phyloP scores from a whole-genome alignment of 2,888 invertebrate genomes.

The Cynaeus angustus region DNA sequence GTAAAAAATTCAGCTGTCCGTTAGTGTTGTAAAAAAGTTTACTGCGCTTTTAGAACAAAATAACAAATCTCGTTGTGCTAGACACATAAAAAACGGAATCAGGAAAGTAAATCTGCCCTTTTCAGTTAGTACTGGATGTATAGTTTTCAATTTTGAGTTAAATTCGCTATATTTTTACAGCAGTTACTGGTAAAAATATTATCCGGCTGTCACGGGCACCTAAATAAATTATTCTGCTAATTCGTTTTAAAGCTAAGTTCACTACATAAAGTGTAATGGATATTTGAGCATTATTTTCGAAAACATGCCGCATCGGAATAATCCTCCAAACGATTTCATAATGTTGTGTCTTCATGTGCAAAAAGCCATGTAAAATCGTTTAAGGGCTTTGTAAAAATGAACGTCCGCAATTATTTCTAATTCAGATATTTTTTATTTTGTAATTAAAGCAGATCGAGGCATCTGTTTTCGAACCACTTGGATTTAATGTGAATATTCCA shows the following conservation, averaged over 20 bases:
- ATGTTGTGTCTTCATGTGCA: conserved; percentile 31
- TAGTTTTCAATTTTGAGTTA: neutral
- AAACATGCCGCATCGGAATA: conserved; percentile 41
- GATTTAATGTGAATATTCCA: conserved; percentile 40
- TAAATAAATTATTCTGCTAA: conserved; percentile 52
- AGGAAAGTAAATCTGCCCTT: conserved; percentile 17
- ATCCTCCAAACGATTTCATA: conserved; percentile 49
- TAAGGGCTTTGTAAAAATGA: conserved; percentile 42
- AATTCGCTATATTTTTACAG: conserved; percentile 8
- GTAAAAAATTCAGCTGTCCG: conserved; percentile 37
- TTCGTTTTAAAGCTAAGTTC: conserved; percentile 52
- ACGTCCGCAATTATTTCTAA: conserved; percentile 42
- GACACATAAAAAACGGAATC: conserved; percentile 25
- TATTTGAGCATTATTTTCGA: conserved; percentile 47
- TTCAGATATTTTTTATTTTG: conserved; percentile 44
- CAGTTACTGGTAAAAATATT: conserved; percentile 41
- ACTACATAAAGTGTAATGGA: conserved; percentile 50
- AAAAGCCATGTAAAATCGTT: conserved; percentile 36
- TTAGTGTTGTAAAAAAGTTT: conserved; percentile 31
- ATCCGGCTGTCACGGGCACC: conserved; percentile 47
- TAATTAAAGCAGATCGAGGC: conserved; percentile 45
- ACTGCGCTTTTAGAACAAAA: conserved; percentile 35
- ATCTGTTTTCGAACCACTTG: conserved; percentile 40
- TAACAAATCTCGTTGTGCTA: conserved; percentile 34
- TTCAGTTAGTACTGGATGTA: conserved; percentile 15